These are phyloP conservation scores for Amniataba percoides DNA, from an alignment of 2,797 vertebrate genomes.

Conservation along the genomic window DNA sequence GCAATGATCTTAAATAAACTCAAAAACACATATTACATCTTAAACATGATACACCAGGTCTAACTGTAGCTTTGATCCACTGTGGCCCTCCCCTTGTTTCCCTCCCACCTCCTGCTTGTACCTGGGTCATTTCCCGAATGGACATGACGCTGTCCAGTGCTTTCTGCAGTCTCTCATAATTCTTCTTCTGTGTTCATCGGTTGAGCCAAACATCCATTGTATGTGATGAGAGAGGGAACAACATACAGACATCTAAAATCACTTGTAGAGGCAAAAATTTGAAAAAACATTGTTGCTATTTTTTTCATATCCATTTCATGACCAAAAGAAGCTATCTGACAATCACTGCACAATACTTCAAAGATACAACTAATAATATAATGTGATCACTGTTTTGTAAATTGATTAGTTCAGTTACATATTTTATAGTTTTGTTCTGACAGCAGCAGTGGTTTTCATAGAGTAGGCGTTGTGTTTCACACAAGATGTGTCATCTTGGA, in stretches of 20 bases:
- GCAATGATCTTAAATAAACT: neutral
- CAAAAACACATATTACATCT: neutral
- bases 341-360: neutral
- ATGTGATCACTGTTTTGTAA: neutral
- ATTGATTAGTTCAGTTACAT: neutral
- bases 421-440: slow-evolving; percentile 10
- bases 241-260: slow-evolving; percentile 72
- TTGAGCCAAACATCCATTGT: slow-evolving; percentile 72
- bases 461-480: neutral
- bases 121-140: slow-evolving; percentile 99
- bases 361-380: neutral
- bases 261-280: slow-evolving; percentile 23
- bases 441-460: neutral
- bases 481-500: slow-evolving; percentile 13
- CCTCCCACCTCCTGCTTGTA: slow-evolving; percentile 69
- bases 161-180: slow-evolving; percentile 99
- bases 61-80: neutral
- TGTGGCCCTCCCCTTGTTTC: neutral
- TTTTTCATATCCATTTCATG: neutral
- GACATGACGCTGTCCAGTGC: slow-evolving; percentile 99
- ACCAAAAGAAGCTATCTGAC: neutral
- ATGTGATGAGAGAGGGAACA: slow-evolving; percentile 66
- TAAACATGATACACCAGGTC: neutral
- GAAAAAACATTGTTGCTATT: neutral
- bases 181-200: slow-evolving; percentile 94